phyloP scores from a whole-genome alignment of 2,113 vertebrate genomes.

The Serinus canaria region DNA sequence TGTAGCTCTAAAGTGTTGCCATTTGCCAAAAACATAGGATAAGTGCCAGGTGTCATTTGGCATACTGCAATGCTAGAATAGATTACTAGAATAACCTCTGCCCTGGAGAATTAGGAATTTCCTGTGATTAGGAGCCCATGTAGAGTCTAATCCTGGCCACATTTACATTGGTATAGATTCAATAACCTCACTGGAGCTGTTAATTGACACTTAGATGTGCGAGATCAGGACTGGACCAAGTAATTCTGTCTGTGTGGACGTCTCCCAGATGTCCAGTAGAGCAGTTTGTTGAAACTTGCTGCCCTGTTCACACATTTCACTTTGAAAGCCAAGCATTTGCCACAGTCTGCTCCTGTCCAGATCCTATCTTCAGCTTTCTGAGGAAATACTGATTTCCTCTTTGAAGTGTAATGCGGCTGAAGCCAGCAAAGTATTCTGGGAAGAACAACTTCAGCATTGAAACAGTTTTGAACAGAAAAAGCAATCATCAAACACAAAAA shows the following conservation, averaged over 20 bases:
- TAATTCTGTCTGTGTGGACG: not conserved
- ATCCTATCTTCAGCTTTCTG: not conserved
- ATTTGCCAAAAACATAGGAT: not conserved
- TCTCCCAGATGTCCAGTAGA: not conserved
- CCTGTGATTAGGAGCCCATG: not conserved
- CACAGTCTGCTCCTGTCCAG: not conserved
- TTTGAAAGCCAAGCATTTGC: not conserved
- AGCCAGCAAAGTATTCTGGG: not conserved
- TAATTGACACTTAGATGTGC: not conserved
- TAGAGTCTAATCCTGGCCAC: not conserved
- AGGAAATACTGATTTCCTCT: not conserved
- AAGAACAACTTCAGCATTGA: not conserved
- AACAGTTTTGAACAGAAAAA: not conserved
- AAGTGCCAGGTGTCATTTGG: not conserved
- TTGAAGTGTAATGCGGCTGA: not conserved
- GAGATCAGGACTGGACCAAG: not conserved
- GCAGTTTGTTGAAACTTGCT: not conserved
- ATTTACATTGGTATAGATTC: not conserved
- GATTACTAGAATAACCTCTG: not conserved
- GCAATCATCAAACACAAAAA: not conserved
- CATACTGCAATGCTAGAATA: not conserved
- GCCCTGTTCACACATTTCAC: not conserved
- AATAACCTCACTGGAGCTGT: not conserved
- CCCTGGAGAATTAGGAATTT: not conserved
- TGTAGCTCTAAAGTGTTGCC: not conserved